phyloP scores from a whole-genome alignment of 2,113 vertebrate species.

The Pholis gunnellus region DNA sequence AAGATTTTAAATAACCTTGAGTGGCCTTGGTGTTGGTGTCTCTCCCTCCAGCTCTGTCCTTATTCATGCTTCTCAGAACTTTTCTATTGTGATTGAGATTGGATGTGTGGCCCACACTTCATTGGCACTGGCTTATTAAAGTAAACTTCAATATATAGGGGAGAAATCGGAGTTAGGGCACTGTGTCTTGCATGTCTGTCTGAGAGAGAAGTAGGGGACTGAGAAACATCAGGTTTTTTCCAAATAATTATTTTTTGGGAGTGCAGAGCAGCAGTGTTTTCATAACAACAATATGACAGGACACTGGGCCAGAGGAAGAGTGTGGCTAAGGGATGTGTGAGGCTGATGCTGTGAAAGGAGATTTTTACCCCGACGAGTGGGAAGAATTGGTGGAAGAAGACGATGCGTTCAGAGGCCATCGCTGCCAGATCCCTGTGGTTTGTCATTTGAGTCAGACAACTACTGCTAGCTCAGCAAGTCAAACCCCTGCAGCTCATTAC shows the following conservation, averaged over 20 bases:
- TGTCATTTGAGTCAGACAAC: slow-evolving; percentile 55
- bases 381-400: slow-evolving; percentile 8
- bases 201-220: not conserved
- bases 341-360: not conserved
- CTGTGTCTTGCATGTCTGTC: not conserved
- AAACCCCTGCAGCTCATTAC: slow-evolving; percentile 54
- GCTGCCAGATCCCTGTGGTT: slow-evolving; percentile 43
- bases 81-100: slow-evolving; percentile 32
- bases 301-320: not conserved
- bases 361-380: slow-evolving; percentile 8
- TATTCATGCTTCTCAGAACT: slow-evolving; percentile 25
- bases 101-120: slow-evolving; percentile 22
- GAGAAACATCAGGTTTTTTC: not conserved
- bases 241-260: not conserved
- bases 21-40: slow-evolving; percentile 25
- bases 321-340: not conserved
- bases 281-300: not conserved
- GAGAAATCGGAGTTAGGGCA: not conserved
- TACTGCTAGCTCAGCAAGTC: slow-evolving; percentile 61
- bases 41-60: slow-evolving; percentile 24
- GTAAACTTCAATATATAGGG: slow-evolving; percentile 19
- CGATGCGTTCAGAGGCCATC: slow-evolving; percentile 26
- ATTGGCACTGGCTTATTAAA: slow-evolving; percentile 14
- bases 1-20: slow-evolving; percentile 45
- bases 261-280: not conserved